Evolutionary conservation across 2,113 vertebrate genomes (phyloP), one percentile per base, ranked within the genome.

Genomic region (Apteryx mantelli): DNA sequence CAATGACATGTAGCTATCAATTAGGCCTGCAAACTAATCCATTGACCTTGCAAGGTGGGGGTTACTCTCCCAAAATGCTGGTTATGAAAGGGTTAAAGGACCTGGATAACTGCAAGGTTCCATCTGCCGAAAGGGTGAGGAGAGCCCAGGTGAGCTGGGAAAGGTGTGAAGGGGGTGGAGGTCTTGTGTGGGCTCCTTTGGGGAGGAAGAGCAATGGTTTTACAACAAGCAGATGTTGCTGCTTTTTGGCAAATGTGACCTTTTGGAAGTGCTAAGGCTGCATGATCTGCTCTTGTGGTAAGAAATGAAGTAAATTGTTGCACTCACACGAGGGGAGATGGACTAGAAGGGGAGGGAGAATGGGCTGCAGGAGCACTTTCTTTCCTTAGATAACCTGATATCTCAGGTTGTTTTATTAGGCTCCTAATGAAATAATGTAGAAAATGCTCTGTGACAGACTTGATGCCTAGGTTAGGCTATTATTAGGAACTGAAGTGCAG

Each of bases 91-190:
- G 11, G 7, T 65, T 58, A 17, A 50, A 64, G 34, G 53, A 14
- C 4, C 17, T 19, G 5, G 5, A 22, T 20, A n/a, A 30, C 18
- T 36, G 8, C 24, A 15, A 26, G 60, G 9, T 61, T 84, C 18
- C 46, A 3, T 46, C 13, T 44, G 26, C 17, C 46, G 24, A 60
- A 73, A 77, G 7, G 2, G 3, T n/a, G 5, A 64, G 32, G 9
- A 66, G 12, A 21, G 7, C 3, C 74, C 0, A 7, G 32, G 20
- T 42, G 15, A 75, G 1, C 7, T 38, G 13, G 22, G 21, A 63
- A 48, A 91, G 5, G 0, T 0, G 4, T 8, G 14, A 91, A 11
- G 7, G 16, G 2, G 1, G 2, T 38, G 21, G n/a, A 89, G 74
- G 11, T 44, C 3, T 28, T 48, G 40, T 58, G 70, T 56, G 1